These are phyloP conservation scores for Diadema setosum DNA, from an alignment of 35 echinoderm and acorn worm genomes.

Conservation along the genomic window DNA sequence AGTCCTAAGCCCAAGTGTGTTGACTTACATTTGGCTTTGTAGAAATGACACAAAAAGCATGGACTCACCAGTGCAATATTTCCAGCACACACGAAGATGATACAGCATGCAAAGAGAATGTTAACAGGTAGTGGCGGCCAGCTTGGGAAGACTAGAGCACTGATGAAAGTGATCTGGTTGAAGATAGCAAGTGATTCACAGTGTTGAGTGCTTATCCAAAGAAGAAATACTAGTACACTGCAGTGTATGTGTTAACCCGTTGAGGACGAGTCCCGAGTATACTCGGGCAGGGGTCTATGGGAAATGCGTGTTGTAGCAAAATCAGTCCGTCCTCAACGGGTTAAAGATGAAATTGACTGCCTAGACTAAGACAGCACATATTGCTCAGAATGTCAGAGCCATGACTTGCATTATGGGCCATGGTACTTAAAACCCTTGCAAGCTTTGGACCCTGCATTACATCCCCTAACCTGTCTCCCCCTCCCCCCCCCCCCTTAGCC, in stretches of 20 bases:
- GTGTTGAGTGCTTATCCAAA: not conserved
- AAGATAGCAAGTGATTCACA: not conserved
- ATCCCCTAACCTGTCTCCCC: too few species aligned
- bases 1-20: not conserved
- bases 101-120: constrained; percentile 49
- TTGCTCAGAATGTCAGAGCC: too few species aligned
- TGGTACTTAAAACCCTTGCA: too few species aligned
- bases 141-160: constrained; percentile 61
- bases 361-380: too few species aligned
- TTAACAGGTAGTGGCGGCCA: constrained; percentile 54
- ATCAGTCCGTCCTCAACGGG: not conserved
- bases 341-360: too few species aligned
- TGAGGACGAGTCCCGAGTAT: not conserved
- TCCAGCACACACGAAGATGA: constrained; percentile 57
- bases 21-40: not conserved
- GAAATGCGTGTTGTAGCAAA: not conserved
- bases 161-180: constrained; percentile 71
- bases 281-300: not conserved
- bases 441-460: too few species aligned
- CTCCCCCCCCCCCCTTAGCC: too few species aligned
- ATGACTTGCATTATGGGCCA: too few species aligned
- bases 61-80: constrained; percentile 83
- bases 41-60: not conserved
- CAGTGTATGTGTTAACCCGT: not conserved
- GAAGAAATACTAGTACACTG: not conserved